A percentile compares a stretch with the other conserved stretches of the same genome.
Evolutionary conservation across 2,113 vertebrate genomes (phyloP).

Genomic region (Gorsachius goisagi): DNA sequence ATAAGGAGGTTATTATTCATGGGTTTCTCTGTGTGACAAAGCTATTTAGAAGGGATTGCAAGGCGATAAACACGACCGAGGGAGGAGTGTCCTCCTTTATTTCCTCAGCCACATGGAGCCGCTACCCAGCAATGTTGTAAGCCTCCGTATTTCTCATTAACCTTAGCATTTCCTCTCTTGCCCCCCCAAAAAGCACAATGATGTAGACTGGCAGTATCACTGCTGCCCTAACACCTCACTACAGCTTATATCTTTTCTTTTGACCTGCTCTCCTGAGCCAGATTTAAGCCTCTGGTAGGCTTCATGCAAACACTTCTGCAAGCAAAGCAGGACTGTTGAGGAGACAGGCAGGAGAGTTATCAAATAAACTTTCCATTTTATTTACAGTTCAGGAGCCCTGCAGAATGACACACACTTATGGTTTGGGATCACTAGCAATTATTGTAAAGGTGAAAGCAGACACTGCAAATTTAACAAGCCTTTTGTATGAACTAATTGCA

Average conservation of each 20-base stretch:
- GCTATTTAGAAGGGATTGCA: neutral
- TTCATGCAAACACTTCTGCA: neutral
- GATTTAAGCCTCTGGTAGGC: neutral
- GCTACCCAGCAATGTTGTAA: neutral
- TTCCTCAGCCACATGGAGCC: neutral
- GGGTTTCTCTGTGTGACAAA: conserved; percentile 12
- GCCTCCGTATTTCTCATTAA: neutral
- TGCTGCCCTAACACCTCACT: neutral
- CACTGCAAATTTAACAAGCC: conserved; percentile 89
- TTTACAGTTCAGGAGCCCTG: conserved; percentile 52
- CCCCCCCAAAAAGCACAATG: neutral
- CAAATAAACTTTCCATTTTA: conserved; percentile 61
- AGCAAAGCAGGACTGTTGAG: neutral
- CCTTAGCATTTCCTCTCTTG: neutral
- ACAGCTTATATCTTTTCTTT: neutral
- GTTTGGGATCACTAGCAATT: conserved; percentile 70
- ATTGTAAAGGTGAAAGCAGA: conserved; percentile 74
- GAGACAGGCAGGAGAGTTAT: neutral
- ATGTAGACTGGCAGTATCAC: neutral
- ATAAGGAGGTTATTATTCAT: conserved; percentile 24
- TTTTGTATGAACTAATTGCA: conserved; percentile 93
- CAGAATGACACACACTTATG: conserved; percentile 49
- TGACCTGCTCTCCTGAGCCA: neutral
- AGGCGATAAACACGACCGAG: rapidly evolving
- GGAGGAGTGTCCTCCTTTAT: neutral